Percentiles rank a stretch among this genome's conserved stretches.
These are phyloP conservation scores for Tipula vernalis DNA, from an alignment of 2,888 invertebrate species.

Conservation along the genomic window DNA sequence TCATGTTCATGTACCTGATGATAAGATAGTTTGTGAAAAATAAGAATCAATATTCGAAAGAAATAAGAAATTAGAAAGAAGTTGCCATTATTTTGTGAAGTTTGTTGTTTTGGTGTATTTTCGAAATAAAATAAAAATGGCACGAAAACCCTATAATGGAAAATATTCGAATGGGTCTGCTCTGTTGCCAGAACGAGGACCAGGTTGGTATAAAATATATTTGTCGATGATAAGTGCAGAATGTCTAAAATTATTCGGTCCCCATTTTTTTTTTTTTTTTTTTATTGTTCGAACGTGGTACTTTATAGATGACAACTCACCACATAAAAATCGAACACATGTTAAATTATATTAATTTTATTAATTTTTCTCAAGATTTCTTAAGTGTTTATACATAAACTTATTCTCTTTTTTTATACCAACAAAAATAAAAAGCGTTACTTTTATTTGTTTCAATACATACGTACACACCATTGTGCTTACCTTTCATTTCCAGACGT, in stretches of 20 bases:
- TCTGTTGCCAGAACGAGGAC: slow-evolving; percentile 34
- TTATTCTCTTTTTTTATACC: neutral
- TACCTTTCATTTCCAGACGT: neutral
- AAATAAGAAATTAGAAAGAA: neutral
- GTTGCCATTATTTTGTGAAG: neutral
- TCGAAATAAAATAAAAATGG: slow-evolving; percentile 22
- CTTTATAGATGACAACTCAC: slow-evolving; percentile 12
- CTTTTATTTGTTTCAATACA: neutral
- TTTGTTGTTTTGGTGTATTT: neutral
- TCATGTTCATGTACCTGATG: neutral
- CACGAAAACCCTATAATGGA: slow-evolving; percentile 27
- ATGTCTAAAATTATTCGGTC: neutral
- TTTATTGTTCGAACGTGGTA: slow-evolving; percentile 5
- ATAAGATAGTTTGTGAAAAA: neutral
- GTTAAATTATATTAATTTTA: neutral
- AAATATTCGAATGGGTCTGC: slow-evolving; percentile 31
- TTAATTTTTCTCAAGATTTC: neutral
- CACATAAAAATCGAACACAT: slow-evolving; percentile 1
- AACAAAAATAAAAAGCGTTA: neutral
- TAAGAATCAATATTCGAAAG: neutral
- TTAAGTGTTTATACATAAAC: neutral
- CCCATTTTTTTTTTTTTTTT: neutral
- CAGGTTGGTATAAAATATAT: slow-evolving; percentile 27
- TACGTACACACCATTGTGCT: neutral
- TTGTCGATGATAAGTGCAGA: neutral